Percentiles rank a stretch among this genome's conserved stretches.
phyloP scores from a whole-genome alignment of 2,113 vertebrate genomes.

The Cyprinodon tularosa region DNA sequence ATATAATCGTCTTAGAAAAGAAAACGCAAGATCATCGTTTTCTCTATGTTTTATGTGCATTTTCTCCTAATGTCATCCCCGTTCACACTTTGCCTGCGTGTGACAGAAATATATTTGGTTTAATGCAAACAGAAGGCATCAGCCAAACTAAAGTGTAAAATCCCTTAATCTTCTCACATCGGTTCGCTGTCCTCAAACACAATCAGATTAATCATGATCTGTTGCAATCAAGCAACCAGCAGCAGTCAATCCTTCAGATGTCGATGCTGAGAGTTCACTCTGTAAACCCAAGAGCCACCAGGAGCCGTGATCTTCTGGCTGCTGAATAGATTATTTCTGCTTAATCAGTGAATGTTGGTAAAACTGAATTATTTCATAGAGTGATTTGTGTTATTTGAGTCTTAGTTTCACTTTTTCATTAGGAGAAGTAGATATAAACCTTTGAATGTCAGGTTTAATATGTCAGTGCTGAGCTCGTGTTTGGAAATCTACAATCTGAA shows the following conservation, averaged over 20 bases:
- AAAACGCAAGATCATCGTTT: background rate
- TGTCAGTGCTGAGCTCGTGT: background rate
- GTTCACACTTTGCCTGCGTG: constrained; percentile 1
- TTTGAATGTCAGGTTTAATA: background rate
- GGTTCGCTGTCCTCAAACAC: constrained; percentile 33
- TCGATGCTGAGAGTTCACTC: constrained; percentile 27
- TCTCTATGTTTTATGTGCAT: background rate
- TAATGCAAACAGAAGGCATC: constrained; percentile 45
- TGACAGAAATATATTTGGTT: background rate
- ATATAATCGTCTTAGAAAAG: background rate
- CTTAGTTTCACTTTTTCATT: background rate
- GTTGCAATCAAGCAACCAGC: constrained; percentile 47
- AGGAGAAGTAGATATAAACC: background rate
- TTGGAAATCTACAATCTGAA: background rate
- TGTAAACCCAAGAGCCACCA: background rate
- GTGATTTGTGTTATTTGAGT: background rate
- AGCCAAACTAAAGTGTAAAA: constrained; percentile 44
- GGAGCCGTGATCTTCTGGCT: background rate
- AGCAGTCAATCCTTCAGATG: constrained; percentile 48
- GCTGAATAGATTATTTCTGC: background rate
- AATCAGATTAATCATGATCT: constrained; percentile 47
- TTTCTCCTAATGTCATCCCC: background rate
- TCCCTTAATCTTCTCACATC: constrained; percentile 58
- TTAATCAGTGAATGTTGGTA: background rate
- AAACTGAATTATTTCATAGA: background rate